A percentile compares a stretch with the other conserved stretches of the same genome.
These are phyloP conservation scores for Plotosus lineatus DNA, from an alignment of 2,113 vertebrate species.

Conservation along the genomic window DNA sequence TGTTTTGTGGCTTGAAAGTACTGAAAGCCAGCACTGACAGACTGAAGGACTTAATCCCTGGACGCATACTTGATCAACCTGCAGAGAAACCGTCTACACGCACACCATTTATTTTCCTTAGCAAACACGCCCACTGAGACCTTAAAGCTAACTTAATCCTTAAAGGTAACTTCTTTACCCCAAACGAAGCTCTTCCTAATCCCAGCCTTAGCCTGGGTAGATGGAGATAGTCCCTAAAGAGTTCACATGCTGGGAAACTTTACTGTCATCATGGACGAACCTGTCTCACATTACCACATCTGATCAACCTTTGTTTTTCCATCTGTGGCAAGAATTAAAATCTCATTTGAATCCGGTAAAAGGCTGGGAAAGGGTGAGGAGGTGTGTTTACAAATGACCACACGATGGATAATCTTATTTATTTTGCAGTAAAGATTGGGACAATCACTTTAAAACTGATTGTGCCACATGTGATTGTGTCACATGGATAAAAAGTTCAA, in stretches of 20 bases:
- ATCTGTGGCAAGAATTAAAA: constrained; percentile 7
- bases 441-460: no score
- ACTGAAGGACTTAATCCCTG: constrained; percentile 20
- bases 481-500: neutral
- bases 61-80: constrained; percentile 1
- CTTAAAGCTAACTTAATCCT: constrained; percentile 12
- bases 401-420: neutral
- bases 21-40: neutral
- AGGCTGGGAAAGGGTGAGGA: neutral
- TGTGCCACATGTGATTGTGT: neutral
- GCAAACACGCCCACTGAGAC: constrained; percentile 4
- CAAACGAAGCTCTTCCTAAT: neutral
- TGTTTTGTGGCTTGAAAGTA: constrained; percentile 2
- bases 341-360: neutral
- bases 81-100: neutral
- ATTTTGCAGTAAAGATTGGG: neutral
- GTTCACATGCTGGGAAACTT: neutral
- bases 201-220: neutral
- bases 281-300: neutral
- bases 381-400: neutral
- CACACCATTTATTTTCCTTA: neutral
- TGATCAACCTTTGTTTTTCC: constrained; percentile 24
- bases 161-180: constrained; percentile 17
- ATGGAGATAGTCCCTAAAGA: neutral
- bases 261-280: neutral